A percentile compares a stretch with the other conserved stretches of the same genome.
Conservation (phyloP, 2,113 vertebrate genomes). For the Coturnix japonica region DNA sequence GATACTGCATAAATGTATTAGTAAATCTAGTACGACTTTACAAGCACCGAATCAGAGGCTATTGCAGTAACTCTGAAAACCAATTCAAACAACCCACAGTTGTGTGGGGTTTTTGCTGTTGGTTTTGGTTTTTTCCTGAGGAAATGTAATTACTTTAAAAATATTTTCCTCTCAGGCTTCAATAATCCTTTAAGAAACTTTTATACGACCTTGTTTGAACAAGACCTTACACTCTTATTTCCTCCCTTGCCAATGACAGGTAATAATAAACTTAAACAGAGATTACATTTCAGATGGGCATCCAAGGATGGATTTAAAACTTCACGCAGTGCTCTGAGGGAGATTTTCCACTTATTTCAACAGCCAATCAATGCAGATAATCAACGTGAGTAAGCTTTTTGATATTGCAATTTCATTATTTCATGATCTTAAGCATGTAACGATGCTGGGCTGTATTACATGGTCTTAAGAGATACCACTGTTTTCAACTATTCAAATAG, state of each 20-base stretch:
- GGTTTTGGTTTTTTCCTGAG: neutral
- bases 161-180: neutral
- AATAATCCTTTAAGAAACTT: neutral
- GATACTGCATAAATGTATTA: neutral
- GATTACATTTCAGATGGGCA: neutral
- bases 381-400: neutral
- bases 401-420: neutral
- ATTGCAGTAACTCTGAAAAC: neutral
- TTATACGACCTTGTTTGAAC: neutral
- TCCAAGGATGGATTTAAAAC: neutral
- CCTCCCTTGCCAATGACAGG: neutral
- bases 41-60: neutral
- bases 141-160: neutral
- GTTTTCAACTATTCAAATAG: neutral
- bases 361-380: neutral
- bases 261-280: neutral
- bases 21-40: neutral
- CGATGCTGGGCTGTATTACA: rapidly evolving
- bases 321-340: neutral
- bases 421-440: neutral
- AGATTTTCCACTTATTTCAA: neutral
- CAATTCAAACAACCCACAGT: neutral
- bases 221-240: neutral
- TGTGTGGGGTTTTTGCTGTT: neutral
- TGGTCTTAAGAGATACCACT: neutral